Conservation (phyloP, 1,140 invertebrate species). For the Bombus superbus region DNA sequence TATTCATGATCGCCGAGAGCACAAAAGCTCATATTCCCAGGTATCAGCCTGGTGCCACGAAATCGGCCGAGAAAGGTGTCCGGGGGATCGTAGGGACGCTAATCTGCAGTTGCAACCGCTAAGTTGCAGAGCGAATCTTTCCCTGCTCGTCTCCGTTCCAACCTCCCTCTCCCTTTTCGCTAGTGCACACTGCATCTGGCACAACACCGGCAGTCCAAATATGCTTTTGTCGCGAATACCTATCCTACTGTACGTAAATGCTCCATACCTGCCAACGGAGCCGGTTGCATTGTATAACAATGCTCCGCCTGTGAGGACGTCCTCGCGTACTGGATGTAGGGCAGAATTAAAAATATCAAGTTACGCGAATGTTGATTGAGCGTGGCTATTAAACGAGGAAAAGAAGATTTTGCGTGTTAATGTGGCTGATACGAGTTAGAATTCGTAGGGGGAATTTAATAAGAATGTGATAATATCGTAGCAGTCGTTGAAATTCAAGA, state of each 20-base stretch:
- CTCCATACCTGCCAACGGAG: constrained; percentile 68
- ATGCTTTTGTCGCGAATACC: constrained; percentile 72
- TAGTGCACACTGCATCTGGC: constrained; percentile 72
- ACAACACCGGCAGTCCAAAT: constrained; percentile 75
- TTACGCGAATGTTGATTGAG: background rate
- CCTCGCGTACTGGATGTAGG: no score
- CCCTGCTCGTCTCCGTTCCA: constrained; percentile 30
- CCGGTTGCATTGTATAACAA: constrained; percentile 60
- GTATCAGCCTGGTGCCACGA: background rate
- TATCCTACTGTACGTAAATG: constrained; percentile 73
- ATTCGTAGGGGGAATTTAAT: background rate
- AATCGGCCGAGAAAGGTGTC: background rate
- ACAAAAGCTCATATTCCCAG: background rate
- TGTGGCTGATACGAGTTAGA: background rate
- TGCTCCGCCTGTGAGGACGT: background rate
- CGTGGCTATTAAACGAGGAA: background rate
- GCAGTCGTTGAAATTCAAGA: background rate
- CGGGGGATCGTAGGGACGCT: constrained; percentile 40
- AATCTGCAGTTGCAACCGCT: constrained; percentile 47
- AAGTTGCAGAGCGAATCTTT: constrained; percentile 70
- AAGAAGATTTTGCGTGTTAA: background rate
- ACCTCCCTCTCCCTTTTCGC: background rate
- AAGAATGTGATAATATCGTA: background rate
- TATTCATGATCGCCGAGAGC: background rate
- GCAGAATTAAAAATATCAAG: background rate